Conservation (phyloP, 92 coral and sea anemone genomes). For the Micromussa lordhowensis region DNA sequence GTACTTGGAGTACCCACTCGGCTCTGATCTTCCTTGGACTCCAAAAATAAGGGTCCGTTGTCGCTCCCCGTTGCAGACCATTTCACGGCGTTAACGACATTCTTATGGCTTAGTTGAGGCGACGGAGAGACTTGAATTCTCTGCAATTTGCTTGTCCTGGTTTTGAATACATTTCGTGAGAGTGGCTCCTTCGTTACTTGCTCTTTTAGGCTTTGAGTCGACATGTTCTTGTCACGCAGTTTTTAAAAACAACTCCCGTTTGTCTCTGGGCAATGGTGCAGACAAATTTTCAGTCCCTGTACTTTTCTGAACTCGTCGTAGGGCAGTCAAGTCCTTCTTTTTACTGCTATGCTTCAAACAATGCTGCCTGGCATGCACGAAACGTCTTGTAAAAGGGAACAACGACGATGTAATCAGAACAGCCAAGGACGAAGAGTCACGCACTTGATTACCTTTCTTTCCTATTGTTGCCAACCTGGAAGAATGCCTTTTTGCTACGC, state of each 20-base stretch:
- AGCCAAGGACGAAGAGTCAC: neutral
- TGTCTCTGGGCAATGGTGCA: neutral
- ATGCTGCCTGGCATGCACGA: neutral
- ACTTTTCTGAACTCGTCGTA: neutral
- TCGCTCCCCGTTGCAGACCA: neutral
- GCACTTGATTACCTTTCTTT: neutral
- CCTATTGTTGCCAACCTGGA: neutral
- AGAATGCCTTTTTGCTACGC: neutral
- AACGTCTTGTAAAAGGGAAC: neutral
- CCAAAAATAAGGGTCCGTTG: neutral
- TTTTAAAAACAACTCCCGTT: neutral
- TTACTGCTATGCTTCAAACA: neutral
- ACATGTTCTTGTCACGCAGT: conserved; percentile 15
- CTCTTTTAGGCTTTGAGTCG: conserved; percentile 9
- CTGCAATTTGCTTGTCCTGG: neutral
- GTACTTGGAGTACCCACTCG: neutral
- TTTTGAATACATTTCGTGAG: too few relatives aligned
- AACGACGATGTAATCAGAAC: neutral
- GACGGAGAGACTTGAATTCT: neutral
- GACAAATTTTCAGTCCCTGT: neutral
- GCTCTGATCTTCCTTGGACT: neutral
- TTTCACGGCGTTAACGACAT: neutral
- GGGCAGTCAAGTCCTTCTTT: neutral
- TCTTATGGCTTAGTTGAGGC: neutral
- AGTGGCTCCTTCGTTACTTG: neutral